Conservation (phyloP, 2,113 vertebrate species). For the Grallaria varia region DNA sequence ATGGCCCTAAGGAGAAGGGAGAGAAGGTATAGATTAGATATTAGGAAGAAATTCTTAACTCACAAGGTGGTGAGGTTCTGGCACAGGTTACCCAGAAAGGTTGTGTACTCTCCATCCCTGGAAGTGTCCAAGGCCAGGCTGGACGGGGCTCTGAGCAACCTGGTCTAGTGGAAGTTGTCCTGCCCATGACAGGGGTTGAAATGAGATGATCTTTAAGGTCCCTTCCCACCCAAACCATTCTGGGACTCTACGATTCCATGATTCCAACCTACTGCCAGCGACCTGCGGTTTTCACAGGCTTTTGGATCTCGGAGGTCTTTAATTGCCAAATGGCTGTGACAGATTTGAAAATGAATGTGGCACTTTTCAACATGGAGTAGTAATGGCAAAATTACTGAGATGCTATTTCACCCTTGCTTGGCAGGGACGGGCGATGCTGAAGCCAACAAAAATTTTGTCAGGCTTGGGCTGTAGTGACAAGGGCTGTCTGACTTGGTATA, state of each 20-base stretch:
- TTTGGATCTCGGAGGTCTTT: not conserved
- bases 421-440: not conserved
- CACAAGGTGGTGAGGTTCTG: not conserved
- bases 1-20: not conserved
- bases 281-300: not conserved
- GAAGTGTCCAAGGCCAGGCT: not conserved
- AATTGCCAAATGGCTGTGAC: not conserved
- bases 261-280: rapidly evolving
- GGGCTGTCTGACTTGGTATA: not conserved
- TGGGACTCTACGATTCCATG: rapidly evolving
- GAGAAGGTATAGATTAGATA: not conserved
- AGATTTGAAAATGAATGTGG: not conserved
- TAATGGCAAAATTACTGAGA: not conserved
- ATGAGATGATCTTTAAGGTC: not conserved
- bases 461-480: not conserved
- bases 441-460: conserved; percentile 28
- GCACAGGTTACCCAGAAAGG: not conserved
- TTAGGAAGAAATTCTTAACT: not conserved
- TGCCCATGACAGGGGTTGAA: not conserved
- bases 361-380: not conserved
- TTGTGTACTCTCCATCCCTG: not conserved
- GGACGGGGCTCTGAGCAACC: not conserved
- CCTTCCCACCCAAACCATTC: not conserved
- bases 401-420: conserved; percentile 12
- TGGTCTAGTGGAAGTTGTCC: not conserved